Evolutionary conservation across 2,888 invertebrate species (phyloP), one percentile per base, ranked within the genome.

Genomic region (Unio pictorum): DNA sequence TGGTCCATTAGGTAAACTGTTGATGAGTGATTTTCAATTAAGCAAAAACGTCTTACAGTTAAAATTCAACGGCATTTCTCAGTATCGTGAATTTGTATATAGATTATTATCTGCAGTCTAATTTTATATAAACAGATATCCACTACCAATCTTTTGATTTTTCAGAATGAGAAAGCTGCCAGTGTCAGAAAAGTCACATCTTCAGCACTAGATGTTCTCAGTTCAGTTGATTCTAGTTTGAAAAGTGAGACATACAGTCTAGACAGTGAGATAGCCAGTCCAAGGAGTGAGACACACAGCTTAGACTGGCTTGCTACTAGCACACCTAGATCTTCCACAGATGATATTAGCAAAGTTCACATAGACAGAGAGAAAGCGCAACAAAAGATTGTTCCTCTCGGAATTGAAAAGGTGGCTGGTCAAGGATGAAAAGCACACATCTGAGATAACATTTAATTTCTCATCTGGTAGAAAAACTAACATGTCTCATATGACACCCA

Each of bases 141-240:
- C 45, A 15, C 15, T 15, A 45, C 8, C 8, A 58, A 34, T 60
- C 28, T 45, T 62, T 69, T 67, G 20, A 56, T 66, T 61, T 82
- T 78, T 26, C 80, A 86, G 84, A 76, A 78, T 69, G 78, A 79
- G 34, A 78, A 84, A 55, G 84, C 86, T 4, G 71, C 76, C 58
- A 80, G 77, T 64, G 80, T 84, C 18, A 79, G 86, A 55, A 73
- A 81, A 55, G 73, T 81, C 23, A 86, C 88, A 26, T 77, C 83
- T 28, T 72, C 78, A 34, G 81, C 83, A n/a, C 73, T 87, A 7
- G 79, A 84, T 67, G 71, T 86, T 64, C 72, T 86, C 0, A 76
- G 79, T 45, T 76, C 77, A 55, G 80, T 85, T 6, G 82, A 84
- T 30, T 80, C 80, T 54, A 72, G 80, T 8, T 74, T 85, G 18